Base-by-base conservation (phyloP, 2,888 invertebrate genomes). In the Drosophila melanosoma region DNA sequence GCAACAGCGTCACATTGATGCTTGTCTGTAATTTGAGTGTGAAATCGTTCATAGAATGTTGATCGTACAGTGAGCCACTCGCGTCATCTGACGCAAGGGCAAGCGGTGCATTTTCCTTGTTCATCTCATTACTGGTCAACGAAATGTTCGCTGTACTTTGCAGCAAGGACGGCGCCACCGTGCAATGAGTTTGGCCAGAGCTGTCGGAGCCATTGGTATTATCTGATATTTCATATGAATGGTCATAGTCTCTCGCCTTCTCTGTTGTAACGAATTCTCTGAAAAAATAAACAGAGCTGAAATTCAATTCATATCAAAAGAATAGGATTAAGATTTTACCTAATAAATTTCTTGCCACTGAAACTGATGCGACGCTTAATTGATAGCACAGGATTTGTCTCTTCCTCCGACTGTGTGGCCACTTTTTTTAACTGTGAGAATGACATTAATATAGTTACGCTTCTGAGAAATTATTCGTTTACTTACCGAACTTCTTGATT, bases 141-240 rank as follows among this genome's bases (percentile, higher is more conserved):
- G 57, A 60, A n/a, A 42, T 51, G 10, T 26, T 48, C 6, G 66
- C 58, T 52, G 79, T 66, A 65, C 51, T 74, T 59, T 79, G 79
- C 33, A 71, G 29, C n/a, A 58, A 36, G 17, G 75, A 54, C n/a
- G 62, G 53, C n/a, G 64, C 51, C 6, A 32, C 51, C 2, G 72
- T 69, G 33, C 32, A 63, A 52, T 64, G 62, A 2, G 61, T 51
- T 33, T 64, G 61, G 11, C 60, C 70, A 11, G 76, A 51, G 45
- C 71, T 81, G 29, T 88, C 82, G 23, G 82, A 80, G 7, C 70
- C 87, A 56, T 59, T 75, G 17, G 66, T 61, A 51, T 78, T 74
- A 45, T 89, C 87, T 3, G 87, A 89, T 32, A 89, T 66, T 42
- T 87, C 87, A 52, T 77, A 89, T 10, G 87, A 89, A 52, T 85